Base-by-base conservation (phyloP, 1,140 invertebrate genomes). In the Colletes gigas region DNA sequence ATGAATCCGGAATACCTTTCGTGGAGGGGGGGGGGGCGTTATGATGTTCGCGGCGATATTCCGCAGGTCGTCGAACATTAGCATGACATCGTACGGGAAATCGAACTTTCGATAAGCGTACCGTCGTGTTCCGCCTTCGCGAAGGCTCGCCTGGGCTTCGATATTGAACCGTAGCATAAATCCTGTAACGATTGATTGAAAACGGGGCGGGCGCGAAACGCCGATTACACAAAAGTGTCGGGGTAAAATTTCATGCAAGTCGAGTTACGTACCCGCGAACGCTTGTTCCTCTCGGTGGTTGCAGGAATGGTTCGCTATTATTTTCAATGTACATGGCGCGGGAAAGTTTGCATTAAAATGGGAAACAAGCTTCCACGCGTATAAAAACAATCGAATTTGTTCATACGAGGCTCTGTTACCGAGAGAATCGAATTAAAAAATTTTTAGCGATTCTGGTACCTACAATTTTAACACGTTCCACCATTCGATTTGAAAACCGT, bases 1-100 rank as follows among this genome's bases (percentile, higher is more conserved):
- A 54, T 63, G 77, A 73, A 72, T 57, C 8, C n/a, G 17, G 59
- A 63, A 57, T 60, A 62, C 55, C 67, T 71, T 75, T 41, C 44
- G 19, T n/a, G 8, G 8, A 39, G 8, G 54, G 39, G n/a, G 8
- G 8, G 54, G 8, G 54, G 39, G 44, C 8, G 14, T 57, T 44
- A n/a, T 14, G 4, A 60, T 9, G n/a, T n/a, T 59, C 62, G 3
- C 4, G 68, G 19, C 17, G 5, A 59, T 59, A 41, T n/a, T 41
- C 30, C 14, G 21, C 19, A 39, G 44, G 6, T 52, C 39, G n/a
- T 41, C 57, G 41, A 50, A 21, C 15, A 78, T 78, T 70, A 54
- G 21, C 75, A 54, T 50, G 4, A 41, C 21, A 12, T 52, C 15
- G 54, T 44, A 30, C 59, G 30, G 67, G 65, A 71, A 71, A 78